phyloP scores from a whole-genome alignment of 2,797 vertebrate genomes.

The Falco naumanni region DNA sequence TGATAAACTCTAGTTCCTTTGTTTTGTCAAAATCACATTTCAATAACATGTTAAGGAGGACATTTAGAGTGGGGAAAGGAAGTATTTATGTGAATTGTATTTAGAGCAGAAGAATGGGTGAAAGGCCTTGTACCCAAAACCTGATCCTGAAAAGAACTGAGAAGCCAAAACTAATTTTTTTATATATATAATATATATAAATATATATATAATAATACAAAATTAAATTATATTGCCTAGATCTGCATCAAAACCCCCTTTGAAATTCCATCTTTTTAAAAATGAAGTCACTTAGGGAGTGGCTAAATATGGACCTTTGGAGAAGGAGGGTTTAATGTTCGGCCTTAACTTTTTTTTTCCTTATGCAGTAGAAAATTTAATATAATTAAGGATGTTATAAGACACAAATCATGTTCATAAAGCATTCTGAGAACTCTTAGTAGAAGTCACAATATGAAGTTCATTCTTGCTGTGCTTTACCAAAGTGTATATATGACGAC shows the following conservation, averaged over 20 bases:
- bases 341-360: background rate
- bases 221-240: background rate
- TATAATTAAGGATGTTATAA: background rate
- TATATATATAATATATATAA: too few relatives aligned
- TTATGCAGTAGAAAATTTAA: background rate
- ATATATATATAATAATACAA: background rate
- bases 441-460: background rate
- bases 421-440: background rate
- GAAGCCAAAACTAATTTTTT: background rate
- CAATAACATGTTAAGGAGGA: background rate
- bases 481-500: background rate
- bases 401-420: background rate
- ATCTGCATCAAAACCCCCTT: background rate
- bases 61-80: background rate
- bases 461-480: background rate
- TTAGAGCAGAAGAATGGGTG: background rate
- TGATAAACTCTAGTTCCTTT: background rate
- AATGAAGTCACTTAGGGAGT: background rate
- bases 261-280: background rate
- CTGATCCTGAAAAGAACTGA: background rate
- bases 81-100: background rate
- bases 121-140: background rate
- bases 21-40: background rate
- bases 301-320: background rate
- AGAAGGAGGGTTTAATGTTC: background rate